These are phyloP conservation scores for Oryzias woworae DNA, from an alignment of 2,113 vertebrate species.

Conservation along the genomic window DNA sequence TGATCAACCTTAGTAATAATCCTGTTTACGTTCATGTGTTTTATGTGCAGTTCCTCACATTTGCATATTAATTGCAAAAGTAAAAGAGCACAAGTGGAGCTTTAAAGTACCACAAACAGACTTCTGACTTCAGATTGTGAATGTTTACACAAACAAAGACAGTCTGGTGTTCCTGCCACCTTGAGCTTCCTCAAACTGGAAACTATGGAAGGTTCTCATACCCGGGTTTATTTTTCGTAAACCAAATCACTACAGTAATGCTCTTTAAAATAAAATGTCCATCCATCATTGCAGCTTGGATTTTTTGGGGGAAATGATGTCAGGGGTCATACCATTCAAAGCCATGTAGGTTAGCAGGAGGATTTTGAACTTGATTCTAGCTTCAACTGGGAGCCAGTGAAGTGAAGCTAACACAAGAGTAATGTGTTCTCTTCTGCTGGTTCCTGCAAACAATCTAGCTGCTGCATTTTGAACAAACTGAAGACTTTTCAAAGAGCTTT, in stretches of 20 bases:
- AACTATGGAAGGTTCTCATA: neutral
- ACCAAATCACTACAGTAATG: neutral
- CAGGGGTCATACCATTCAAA: no score
- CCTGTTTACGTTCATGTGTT: conserved; percentile 38
- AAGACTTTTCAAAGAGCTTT: no score
- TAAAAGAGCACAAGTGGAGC: neutral
- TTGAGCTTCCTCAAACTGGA: conserved; percentile 22
- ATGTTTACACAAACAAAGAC: conserved; percentile 45
- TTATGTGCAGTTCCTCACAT: conserved; percentile 8
- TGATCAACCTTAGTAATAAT: conserved; percentile 18
- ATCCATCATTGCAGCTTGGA: no score
- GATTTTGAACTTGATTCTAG: no score
- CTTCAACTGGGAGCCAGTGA: no score
- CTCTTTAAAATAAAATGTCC: no score
- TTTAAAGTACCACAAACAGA: conserved; percentile 3
- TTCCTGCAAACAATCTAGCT: no score
- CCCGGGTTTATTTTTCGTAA: conserved; percentile 2
- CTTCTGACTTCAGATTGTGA: conserved; percentile 30
- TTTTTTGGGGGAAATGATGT: no score
- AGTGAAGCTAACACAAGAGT: no score
- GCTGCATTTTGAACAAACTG: no score
- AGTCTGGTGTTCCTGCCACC: conserved; percentile 25
- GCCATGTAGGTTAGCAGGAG: no score
- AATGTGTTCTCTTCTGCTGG: no score
- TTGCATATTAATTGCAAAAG: conserved; percentile 6